Evolutionary conservation across 1,140 invertebrate genomes (phyloP), one percentile per base, ranked within the genome.

Genomic region (Melipona quadrifasciata): DNA sequence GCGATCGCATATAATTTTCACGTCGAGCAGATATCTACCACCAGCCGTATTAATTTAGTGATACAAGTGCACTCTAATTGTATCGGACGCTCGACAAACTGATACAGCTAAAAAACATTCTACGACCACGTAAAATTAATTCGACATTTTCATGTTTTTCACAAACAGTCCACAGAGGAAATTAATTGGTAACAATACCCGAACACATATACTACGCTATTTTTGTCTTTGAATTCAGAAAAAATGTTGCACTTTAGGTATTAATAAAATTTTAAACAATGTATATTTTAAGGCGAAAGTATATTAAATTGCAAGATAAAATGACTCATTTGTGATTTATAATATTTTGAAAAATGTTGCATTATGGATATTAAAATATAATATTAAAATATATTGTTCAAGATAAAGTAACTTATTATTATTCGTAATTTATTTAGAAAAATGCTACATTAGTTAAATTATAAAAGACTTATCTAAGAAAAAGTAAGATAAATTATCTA

Each of bases 1-100:
- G 73, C 21, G 55, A 58, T 75, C 31, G 17, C 31, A 31, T 47
- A 51, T 34, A 75, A 39, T 75, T 75, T 58, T 31, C 73, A 75
- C 17, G 16, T 34, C 19, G 55, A 58, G 8, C 73, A 58, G 55
- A 75, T 61, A 75, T 58, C 39, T 6, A 47, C 39, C 47, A 47
- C 47, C 21, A 16, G 19, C 14, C 16, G 73, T 39, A 75, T 75
- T 75, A 61, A 75, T 75, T 75, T n/a, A 75, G 24, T 24, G 73
- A 31, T 31, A 57, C 55, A 75, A 75, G 55, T 61, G 31, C 31
- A 31, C 21, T 61, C 73, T 75, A 75, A 75, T 75, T 75, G 21
- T 39, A 61, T 61, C 17, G 31, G 27, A 73, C 47, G 47, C 11
- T 73, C 10, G 57, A 58, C 31, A 24, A 75, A n/a, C 53, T n/a